Evolutionary conservation across 2,888 invertebrate genomes (phyloP).

Genomic region (Disparrhopalites patrizii): DNA sequence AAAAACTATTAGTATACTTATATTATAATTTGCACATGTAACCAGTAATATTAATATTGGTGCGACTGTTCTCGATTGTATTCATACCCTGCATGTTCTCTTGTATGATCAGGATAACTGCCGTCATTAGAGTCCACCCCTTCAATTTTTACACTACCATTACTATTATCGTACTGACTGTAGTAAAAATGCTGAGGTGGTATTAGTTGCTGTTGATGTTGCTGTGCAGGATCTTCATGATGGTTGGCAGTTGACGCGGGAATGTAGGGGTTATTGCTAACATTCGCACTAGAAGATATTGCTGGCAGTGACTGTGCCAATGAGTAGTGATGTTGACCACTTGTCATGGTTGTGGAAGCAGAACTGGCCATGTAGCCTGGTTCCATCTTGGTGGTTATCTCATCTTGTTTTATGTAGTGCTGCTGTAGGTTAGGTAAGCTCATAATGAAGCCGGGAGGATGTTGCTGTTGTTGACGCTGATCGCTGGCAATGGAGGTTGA

Average conservation of each 20-base stretch:
- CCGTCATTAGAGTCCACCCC: neutral
- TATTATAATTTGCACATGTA: too few species aligned
- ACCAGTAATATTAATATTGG: constrained; percentile 13
- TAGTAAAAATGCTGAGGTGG: constrained; percentile 17
- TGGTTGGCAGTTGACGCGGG: neutral
- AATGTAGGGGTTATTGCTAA: constrained; percentile 1
- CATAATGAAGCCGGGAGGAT: constrained; percentile 23
- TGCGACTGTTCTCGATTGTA: neutral
- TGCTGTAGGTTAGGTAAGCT: constrained; percentile 21
- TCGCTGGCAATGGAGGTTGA: neutral
- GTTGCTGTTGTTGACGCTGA: constrained; percentile 12
- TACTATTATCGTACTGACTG: constrained; percentile 25
- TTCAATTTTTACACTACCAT: constrained; percentile 12
- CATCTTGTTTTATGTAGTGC: constrained; percentile 13
- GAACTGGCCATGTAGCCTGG: constrained; percentile 14
- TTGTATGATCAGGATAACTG: constrained; percentile 4
- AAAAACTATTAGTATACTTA: too few species aligned
- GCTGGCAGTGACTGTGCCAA: neutral
- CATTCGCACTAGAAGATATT: neutral
- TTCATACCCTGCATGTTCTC: constrained; percentile 18
- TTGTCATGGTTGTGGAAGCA: constrained; percentile 6
- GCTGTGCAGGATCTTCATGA: neutral
- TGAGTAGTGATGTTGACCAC: constrained; percentile 5
- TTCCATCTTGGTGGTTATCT: neutral
- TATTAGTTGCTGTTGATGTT: neutral